Percentiles rank a stretch among this genome's conserved stretches.
Evolutionary conservation across 2,797 vertebrate genomes (phyloP).

Genomic region (Rachycentron canadum): DNA sequence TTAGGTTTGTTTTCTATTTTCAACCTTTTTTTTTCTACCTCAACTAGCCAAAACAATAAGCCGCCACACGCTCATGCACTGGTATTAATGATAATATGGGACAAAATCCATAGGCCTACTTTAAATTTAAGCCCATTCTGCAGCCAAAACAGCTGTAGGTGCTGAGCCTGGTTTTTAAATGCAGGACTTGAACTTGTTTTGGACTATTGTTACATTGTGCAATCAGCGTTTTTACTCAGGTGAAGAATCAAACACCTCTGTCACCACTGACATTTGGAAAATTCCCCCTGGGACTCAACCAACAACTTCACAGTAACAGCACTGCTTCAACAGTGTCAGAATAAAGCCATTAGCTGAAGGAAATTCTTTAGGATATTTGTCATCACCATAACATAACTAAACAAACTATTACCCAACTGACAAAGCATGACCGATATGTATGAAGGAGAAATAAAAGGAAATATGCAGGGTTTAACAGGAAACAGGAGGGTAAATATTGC

Average conservation of each 20-base stretch:
- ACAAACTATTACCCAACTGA: background rate
- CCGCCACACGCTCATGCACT: background rate
- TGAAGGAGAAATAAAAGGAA: slow-evolving; percentile 39
- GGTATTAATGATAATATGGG: background rate
- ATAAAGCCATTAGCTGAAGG: background rate
- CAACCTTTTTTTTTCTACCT: background rate
- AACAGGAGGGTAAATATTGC: slow-evolving; percentile 54
- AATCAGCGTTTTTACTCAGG: background rate
- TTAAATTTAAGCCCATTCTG: too few relatives aligned
- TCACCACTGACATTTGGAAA: background rate
- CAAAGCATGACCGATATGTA: slow-evolving; percentile 42
- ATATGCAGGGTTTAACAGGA: slow-evolving; percentile 13
- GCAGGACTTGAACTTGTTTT: background rate
- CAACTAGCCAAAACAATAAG: background rate
- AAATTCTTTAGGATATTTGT: slow-evolving; percentile 37
- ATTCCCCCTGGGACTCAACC: background rate
- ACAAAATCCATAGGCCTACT: too few relatives aligned
- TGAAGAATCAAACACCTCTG: background rate
- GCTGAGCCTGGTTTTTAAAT: background rate
- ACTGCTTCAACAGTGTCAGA: background rate
- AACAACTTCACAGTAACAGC: background rate
- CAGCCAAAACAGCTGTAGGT: too few relatives aligned
- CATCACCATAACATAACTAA: slow-evolving; percentile 35
- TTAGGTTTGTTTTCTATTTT: background rate
- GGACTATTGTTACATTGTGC: background rate